phyloP scores from a whole-genome alignment of 2,797 vertebrate species.

The Remorina albescens region DNA sequence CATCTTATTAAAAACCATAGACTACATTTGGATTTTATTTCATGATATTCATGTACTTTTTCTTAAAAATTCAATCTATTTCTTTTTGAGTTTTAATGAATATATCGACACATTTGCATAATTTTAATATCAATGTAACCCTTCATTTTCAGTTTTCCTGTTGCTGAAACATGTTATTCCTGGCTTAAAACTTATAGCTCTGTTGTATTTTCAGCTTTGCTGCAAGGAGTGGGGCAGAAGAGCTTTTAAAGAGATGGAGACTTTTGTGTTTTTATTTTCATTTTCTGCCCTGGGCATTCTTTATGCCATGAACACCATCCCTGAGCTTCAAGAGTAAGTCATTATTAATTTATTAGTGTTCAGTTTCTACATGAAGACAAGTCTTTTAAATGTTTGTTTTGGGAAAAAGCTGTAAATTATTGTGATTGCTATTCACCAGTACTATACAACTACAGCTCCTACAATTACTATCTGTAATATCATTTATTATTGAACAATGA shows the following conservation, averaged over 20 bases:
- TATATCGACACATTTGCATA: not conserved
- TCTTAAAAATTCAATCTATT: not conserved
- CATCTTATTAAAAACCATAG: slow-evolving; percentile 10
- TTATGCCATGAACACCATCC: slow-evolving; percentile 83
- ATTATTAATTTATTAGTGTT: slow-evolving; percentile 14
- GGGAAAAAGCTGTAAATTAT: not conserved
- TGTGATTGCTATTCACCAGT: not conserved
- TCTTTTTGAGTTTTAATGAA: not conserved
- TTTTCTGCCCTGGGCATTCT: slow-evolving; percentile 87
- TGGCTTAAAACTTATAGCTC: slow-evolving; percentile 3
- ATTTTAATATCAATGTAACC: slow-evolving; percentile 1
- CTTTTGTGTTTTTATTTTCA: slow-evolving; percentile 85
- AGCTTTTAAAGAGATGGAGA: slow-evolving; percentile 73
- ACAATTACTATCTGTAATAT: not conserved
- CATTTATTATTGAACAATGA: not conserved
- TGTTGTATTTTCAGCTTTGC: slow-evolving; percentile 37
- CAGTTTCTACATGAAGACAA: not conserved
- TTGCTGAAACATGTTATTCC: not conserved
- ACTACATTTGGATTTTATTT: slow-evolving; percentile 21
- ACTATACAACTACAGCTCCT: not conserved
- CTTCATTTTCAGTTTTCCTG: not conserved
- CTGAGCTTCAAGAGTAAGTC: slow-evolving; percentile 90
- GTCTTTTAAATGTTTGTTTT: not conserved
- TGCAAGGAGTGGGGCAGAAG: slow-evolving; percentile 19
- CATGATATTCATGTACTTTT: slow-evolving; percentile 3